Percentiles rank a stretch among this genome's conserved stretches.
These are phyloP conservation scores for Sarcophaga peregrina DNA, from an alignment of 1,140 invertebrate genomes.

Conservation along the genomic window DNA sequence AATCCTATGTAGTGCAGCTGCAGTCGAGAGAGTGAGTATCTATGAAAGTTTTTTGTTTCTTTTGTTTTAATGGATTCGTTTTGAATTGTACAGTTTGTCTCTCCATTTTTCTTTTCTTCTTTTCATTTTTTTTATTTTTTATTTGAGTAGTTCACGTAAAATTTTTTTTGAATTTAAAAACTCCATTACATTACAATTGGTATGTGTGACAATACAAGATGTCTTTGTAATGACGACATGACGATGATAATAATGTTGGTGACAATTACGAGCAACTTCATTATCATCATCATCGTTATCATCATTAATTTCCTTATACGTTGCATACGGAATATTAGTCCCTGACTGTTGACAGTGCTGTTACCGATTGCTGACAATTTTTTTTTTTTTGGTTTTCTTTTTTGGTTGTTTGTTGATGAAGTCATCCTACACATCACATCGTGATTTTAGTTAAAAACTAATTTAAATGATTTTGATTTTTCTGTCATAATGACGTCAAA, in stretches of 20 bases:
- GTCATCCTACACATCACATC: slow-evolving; percentile 43
- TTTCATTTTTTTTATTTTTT: neutral
- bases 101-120: slow-evolving; percentile 13
- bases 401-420: slow-evolving; percentile 12
- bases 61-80: slow-evolving; percentile 1
- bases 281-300: no score
- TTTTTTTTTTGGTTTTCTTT: no score
- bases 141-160: slow-evolving; percentile 27
- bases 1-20: neutral
- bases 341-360: neutral
- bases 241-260: slow-evolving; percentile 15
- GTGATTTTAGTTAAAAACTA: slow-evolving; percentile 36
- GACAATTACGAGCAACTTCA: neutral
- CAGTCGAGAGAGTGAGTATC: neutral
- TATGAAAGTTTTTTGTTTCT: slow-evolving; percentile 20
- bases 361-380: neutral
- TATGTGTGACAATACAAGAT: slow-evolving; percentile 38
- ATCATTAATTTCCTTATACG: no score
- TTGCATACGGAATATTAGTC: no score
- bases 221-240: slow-evolving; percentile 35
- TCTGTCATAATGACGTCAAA: slow-evolving; percentile 34
- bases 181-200: neutral
- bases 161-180: neutral
- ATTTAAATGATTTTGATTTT: slow-evolving; percentile 33
- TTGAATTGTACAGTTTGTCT: neutral